A percentile compares a stretch with the other conserved stretches of the same genome.
Conservation (phyloP, 1,140 invertebrate genomes). For the roundworm (Caenorhabditis elegans) region WBcel235 BX284605.5:12994001-12994500, state of each 20-base stretch:
- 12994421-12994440: not conserved
- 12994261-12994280: not conserved
- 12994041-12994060: not conserved
- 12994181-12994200: constrained; percentile 4
- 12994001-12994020: not conserved
- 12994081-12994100: not conserved
- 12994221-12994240: constrained; percentile 8
- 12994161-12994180: constrained; percentile 19
- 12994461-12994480: not conserved
- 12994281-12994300: not conserved
- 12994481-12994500: constrained; percentile 9
- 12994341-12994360: constrained; percentile 8
- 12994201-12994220: constrained; percentile 9
- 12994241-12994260: not conserved
- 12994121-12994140: constrained; percentile 3
- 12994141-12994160: not conserved
- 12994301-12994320: not conserved
- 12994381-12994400: not conserved
- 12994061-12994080: not conserved
- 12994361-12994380: constrained; percentile 11
- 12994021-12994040: not conserved
- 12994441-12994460: not conserved
- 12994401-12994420: not conserved
- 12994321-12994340: not conserved
- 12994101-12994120: not conserved